Evolutionary conservation across 2,113 vertebrate genomes (phyloP), one percentile per base, ranked within the genome.

Genomic region (Lepus timidus): DNA sequence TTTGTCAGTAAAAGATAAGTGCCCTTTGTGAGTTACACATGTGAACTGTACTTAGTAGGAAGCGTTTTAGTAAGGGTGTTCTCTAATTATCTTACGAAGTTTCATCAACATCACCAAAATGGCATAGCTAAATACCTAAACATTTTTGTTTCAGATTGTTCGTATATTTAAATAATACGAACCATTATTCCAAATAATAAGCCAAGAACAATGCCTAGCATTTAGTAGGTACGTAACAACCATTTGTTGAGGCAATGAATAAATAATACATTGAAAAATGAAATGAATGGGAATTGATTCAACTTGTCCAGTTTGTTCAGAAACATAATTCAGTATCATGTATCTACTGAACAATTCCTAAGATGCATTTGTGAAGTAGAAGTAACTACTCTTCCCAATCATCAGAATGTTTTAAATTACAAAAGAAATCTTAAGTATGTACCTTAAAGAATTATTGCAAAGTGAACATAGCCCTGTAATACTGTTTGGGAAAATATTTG

Each of bases 401-500:
- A 25, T 55, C 13, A 73, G 27, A 86, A 75, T 92, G 94, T 58
- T 93, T 90, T 39, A 84, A 91, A 89, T 83, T 80, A 65, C 51
- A 49, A 68, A 82, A 89, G n/a, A 68, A 87, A 84, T 67, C 19
- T 13, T 74, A 81, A 73, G 29, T 79, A 51, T 6, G 39, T 62
- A 78, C 83, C 31, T 29, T 44, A 94, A 82, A 88, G 52, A 91
- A 79, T 95, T 58, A 74, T 39, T 20, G 85, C 70, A 64, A 81
- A 88, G 13, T 85, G 55, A 92, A 68, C 4, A 62, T 55, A 90
- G 16, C 23, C 44, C 8, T 44, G 20, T 33, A 90, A 20, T 52
- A 22, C 6, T 22, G 49, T 49, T 90, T 90, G 10, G 52, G 75
- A 93, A 82, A 87, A 84, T 84, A 96, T 76, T 92, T 94, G 64